These are phyloP conservation scores for Hydropotes inermis DNA, from an alignment of 2,113 vertebrate genomes.

Conservation along the genomic window DNA sequence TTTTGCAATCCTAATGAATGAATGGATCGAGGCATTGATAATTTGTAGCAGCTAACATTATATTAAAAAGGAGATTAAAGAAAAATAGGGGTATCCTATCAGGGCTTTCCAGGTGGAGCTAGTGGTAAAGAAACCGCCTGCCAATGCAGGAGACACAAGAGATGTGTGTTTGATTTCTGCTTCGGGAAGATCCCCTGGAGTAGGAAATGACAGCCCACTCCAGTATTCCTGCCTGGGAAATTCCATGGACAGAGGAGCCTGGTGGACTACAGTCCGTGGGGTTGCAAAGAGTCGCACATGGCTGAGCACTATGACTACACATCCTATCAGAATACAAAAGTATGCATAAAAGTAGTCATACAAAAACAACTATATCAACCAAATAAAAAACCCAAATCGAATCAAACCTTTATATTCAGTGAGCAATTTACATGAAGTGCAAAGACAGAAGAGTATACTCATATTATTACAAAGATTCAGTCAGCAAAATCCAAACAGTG, in stretches of 20 bases:
- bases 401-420: neutral
- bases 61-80: neutral
- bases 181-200: neutral
- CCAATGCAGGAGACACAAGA: neutral
- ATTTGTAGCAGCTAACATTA: neutral
- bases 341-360: neutral
- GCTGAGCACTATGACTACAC: neutral
- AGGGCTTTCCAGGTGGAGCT: neutral
- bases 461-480: neutral
- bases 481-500: neutral
- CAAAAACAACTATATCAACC: neutral
- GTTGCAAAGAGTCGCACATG: neutral
- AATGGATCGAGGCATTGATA: neutral
- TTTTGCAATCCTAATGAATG: neutral
- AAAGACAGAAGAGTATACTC: neutral
- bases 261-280: neutral
- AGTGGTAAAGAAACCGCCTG: neutral
- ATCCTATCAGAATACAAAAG: neutral
- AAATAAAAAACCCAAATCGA: neutral
- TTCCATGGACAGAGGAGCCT: neutral
- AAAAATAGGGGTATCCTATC: neutral
- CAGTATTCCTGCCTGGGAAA: neutral
- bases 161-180: neutral
- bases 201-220: neutral
- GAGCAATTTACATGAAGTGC: neutral